These are phyloP conservation scores for Drosophila burlai DNA, from an alignment of 1,140 invertebrate species.

Conservation along the genomic window DNA sequence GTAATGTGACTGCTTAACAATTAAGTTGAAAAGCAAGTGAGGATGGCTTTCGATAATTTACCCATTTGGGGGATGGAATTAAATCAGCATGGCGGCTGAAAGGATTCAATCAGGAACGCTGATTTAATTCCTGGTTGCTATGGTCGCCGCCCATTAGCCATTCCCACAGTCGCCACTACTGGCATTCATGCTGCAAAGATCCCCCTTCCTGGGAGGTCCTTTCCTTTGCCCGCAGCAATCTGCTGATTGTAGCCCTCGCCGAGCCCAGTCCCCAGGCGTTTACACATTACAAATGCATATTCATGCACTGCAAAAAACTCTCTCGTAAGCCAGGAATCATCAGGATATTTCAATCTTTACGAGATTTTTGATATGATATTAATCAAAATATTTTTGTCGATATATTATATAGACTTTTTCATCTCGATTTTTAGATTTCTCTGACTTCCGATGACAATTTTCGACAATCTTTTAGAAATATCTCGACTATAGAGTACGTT, in stretches of 20 bases:
- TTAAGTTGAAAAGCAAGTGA: conserved; percentile 5
- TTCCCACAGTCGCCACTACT: conserved; percentile 23
- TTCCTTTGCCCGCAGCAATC: conserved; percentile 41
- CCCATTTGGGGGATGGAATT: conserved; percentile 20
- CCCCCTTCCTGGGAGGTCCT: neutral
- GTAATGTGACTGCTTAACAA: neutral
- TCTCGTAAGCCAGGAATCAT: too few species aligned
- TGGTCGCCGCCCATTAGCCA: conserved; percentile 12
- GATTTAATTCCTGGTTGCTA: conserved; percentile 48
- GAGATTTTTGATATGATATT: too few species aligned
- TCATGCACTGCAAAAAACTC: conserved; percentile 11
- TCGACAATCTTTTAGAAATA: neutral
- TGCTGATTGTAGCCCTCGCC: conserved; percentile 30
- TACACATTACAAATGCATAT: conserved; percentile 55
- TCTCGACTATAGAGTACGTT: neutral
- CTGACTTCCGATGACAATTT: neutral
- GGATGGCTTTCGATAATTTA: conserved; percentile 12
- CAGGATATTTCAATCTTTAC: too few species aligned
- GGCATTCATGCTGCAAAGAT: conserved; percentile 48
- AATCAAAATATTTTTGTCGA: too few species aligned
- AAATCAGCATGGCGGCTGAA: conserved; percentile 34
- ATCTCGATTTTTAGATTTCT: neutral
- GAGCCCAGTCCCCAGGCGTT: conserved; percentile 1
- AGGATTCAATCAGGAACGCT: conserved; percentile 46
- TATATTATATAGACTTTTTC: too few species aligned